Conservation (phyloP, 2,797 vertebrate genomes). For the Tragelaphus eurycerus region DNA sequence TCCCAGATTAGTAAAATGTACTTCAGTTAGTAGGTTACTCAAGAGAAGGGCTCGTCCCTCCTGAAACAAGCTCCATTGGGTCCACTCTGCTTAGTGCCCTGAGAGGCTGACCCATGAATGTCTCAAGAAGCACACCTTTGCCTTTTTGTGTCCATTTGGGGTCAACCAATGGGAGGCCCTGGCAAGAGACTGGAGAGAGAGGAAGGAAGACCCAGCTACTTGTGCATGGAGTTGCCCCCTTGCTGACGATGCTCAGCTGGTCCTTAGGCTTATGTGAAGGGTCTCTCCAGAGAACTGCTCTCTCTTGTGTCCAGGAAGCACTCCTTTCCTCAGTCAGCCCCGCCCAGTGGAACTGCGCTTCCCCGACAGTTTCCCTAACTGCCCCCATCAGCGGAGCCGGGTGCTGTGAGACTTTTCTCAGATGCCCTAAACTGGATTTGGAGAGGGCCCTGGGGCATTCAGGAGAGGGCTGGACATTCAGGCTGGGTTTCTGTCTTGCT, state of each 20-base stretch:
- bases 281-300: neutral
- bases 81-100: neutral
- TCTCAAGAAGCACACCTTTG: neutral
- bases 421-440: neutral
- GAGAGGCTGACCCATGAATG: neutral
- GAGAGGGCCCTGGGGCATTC: neutral
- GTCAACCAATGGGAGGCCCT: neutral
- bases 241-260: neutral
- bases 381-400: fast-evolving
- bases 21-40: neutral
- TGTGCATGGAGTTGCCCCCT: fast-evolving
- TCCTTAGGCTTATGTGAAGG: neutral
- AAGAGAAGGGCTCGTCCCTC: neutral
- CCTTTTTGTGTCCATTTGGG: neutral
- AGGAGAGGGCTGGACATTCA: neutral
- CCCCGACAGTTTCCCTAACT: neutral
- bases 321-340: neutral
- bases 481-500: neutral
- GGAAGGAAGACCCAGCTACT: neutral
- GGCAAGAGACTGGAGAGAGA: neutral
- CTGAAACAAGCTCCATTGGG: neutral
- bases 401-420: neutral
- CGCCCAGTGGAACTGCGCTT: fast-evolving
- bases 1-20: neutral
- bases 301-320: neutral